Evolutionary conservation across 2,113 vertebrate genomes (phyloP), one percentile per base, ranked within the genome.

Genomic region (Anseranas semipalmata): DNA sequence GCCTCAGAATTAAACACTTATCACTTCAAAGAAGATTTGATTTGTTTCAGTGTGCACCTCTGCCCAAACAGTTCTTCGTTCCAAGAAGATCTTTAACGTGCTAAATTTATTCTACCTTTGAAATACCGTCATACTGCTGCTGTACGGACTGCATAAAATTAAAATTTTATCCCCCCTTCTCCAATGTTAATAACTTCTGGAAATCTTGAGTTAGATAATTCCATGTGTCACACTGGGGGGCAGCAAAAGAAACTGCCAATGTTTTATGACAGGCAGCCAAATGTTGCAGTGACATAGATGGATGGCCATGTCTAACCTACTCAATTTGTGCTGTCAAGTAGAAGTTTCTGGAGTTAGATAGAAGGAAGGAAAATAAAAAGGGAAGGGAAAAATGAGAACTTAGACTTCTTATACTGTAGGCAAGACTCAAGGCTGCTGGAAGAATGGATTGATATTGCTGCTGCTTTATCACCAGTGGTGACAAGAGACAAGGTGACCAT

Each of bases 21-120:
- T 59, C 74, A 95, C 92, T 96, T 93, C 95, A 95, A 96, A 92
- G 90, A 92, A 67, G 53, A 91, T 73, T 90, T 93, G 7, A 93
- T 94, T 95, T 85, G 45, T 85, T 95, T 89, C 89, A 83, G 50
- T 66, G 45, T 27, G 11, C 62, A 94, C 81, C 59, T 93, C 81
- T 87, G 67, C 89, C 59, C 77, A 93, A 95, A 70, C 1, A 0
- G 67, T 79, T 75, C 74, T 72, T 82, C 48, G 5, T 80, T 96
- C 93, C 85, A 94, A 89, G 67, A 81, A 52, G 52, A 74, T 90
- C 73, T 87, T 86, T 53, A 94, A 74, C 52, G 56, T 25, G 18
- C 16, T 60, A 74, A 68, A 92, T 93, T 87, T 93, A 92, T 86
- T 87, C 88, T 93, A 11, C 43, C 52, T 95, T 96, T 95, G 96